Evolutionary conservation across 2,113 vertebrate species (phyloP).

Genomic region (Caracal caracal): DNA sequence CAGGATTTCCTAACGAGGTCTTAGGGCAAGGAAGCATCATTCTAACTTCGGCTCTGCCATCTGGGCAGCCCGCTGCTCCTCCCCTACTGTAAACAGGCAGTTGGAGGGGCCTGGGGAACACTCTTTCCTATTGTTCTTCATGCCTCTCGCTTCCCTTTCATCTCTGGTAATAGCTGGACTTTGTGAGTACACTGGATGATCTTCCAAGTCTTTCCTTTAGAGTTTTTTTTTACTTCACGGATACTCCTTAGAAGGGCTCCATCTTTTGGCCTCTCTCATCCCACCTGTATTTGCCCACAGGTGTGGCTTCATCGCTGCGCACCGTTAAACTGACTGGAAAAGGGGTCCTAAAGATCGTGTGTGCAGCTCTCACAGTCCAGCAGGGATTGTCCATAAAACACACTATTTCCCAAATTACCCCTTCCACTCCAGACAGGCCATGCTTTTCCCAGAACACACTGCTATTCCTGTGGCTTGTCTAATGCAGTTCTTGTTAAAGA

Average conservation of each 20-base stretch:
- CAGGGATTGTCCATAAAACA: background rate
- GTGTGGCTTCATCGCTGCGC: background rate
- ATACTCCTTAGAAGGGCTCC: conserved; percentile 30
- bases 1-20: conserved; percentile 70
- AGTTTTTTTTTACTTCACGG: conserved; percentile 62
- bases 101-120: background rate
- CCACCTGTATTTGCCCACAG: conserved; percentile 17
- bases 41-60: conserved; percentile 68
- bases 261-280: background rate
- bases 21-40: conserved; percentile 41
- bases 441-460: background rate
- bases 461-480: background rate
- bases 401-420: background rate
- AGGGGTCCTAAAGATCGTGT: background rate
- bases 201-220: conserved; percentile 51
- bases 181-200: conserved; percentile 59
- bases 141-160: conserved; percentile 66
- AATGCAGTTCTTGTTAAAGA: conserved; percentile 7
- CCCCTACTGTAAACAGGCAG: conserved; percentile 66
- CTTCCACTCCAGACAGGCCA: background rate
- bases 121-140: conserved; percentile 67
- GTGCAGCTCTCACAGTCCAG: background rate
- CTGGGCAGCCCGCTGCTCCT: conserved; percentile 66
- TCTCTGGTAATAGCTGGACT: conserved; percentile 71
- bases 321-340: background rate